A percentile compares a stretch with the other conserved stretches of the same genome.
Conservation (phyloP, 1,140 invertebrate species). For the Rhagoletis pomonella region DNA sequence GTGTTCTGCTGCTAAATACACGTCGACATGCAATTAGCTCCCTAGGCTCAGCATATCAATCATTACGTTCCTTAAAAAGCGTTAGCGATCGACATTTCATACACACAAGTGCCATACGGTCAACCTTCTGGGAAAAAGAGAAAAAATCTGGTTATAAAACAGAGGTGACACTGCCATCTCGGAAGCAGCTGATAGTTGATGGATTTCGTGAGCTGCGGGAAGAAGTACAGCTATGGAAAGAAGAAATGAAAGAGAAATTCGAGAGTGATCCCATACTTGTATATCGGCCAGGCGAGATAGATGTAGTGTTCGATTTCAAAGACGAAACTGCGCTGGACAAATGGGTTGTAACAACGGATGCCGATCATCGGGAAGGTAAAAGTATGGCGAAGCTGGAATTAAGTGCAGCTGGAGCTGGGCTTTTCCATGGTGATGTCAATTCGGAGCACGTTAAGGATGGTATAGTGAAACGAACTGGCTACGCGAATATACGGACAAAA, state of each 20-base stretch:
- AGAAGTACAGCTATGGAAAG: conserved; percentile 80
- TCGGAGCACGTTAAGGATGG: conserved; percentile 88
- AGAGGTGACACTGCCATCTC: conserved; percentile 72
- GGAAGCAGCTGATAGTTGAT: conserved; percentile 76
- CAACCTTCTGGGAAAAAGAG: conserved; percentile 78
- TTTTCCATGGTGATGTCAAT: conserved; percentile 86
- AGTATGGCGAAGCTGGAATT: conserved; percentile 81
- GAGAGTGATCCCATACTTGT: conserved; percentile 78
- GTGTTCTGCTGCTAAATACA: neutral
- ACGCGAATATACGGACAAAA: conserved; percentile 84
- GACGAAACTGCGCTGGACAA: conserved; percentile 79
- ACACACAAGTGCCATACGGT: conserved; percentile 65
- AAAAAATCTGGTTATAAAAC: conserved; percentile 80
- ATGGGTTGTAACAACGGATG: conserved; percentile 86
- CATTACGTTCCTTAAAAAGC: neutral
- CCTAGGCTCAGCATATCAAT: neutral
- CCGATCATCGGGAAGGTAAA: conserved; percentile 86
- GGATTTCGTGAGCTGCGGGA: conserved; percentile 80
- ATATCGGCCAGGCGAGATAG: conserved; percentile 79
- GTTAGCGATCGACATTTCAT: neutral
- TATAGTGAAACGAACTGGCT: conserved; percentile 82
- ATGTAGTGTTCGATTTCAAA: conserved; percentile 83
- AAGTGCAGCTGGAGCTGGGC: conserved; percentile 81
- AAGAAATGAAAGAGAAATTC: conserved; percentile 82
- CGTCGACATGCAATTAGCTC: neutral